Conservation (phyloP, 2,888 invertebrate genomes). For the Smittia sp. region DNA sequence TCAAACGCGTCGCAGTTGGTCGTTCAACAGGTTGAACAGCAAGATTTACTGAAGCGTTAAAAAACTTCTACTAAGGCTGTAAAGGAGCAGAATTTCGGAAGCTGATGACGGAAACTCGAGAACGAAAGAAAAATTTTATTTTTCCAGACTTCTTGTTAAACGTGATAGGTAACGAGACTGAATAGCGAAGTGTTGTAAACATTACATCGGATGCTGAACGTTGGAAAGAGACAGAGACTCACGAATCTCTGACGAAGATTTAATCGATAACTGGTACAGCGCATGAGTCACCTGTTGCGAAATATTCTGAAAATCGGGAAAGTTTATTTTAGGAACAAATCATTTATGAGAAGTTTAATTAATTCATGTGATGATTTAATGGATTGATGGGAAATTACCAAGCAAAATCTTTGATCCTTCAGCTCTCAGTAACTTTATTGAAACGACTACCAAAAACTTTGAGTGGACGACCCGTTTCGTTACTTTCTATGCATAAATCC, state of each 20-base stretch:
- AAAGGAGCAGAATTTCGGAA: too few relatives aligned
- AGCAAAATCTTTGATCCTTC: too few relatives aligned
- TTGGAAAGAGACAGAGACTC: not conserved
- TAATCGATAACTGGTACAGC: not conserved
- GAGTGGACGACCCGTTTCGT: not conserved
- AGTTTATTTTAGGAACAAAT: not conserved
- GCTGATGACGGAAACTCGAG: too few relatives aligned
- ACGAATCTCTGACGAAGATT: not conserved
- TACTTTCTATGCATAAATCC: not conserved
- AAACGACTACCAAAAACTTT: too few relatives aligned
- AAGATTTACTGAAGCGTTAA: too few relatives aligned
- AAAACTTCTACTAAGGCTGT: too few relatives aligned
- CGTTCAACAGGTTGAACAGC: too few relatives aligned
- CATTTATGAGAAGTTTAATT: not conserved
- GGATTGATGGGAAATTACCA: too few relatives aligned
- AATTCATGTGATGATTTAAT: not conserved
- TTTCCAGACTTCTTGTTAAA: too few relatives aligned
- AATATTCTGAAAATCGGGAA: not conserved
- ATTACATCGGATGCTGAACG: not conserved
- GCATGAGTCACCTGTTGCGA: constrained; percentile 29
- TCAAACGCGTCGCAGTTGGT: not conserved
- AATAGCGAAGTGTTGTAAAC: not conserved
- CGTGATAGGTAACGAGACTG: not conserved
- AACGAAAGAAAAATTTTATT: not conserved
- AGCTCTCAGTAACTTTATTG: too few relatives aligned